Percentiles rank a stretch among this genome's conserved stretches.
Evolutionary conservation across 2,888 invertebrate genomes (phyloP).

Genomic region (Macropis europaea): DNA sequence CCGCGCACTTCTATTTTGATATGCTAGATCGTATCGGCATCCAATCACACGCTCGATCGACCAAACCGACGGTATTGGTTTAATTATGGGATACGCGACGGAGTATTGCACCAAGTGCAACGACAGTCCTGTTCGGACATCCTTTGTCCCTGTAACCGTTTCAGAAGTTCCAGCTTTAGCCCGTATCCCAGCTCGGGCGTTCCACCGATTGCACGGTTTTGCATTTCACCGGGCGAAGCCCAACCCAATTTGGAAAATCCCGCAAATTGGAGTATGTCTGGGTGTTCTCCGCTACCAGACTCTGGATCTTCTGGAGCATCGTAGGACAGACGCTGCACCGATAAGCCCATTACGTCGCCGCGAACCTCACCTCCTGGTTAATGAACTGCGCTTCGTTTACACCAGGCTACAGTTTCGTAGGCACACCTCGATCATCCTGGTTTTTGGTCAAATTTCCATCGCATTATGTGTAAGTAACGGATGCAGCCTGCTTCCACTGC

Average conservation of each 20-base stretch:
- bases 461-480: too few relatives aligned
- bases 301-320: conserved; percentile 6
- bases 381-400: conserved; percentile 27
- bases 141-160: conserved; percentile 25
- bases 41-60: conserved; percentile 47
- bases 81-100: conserved; percentile 38
- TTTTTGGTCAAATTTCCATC: too few relatives aligned
- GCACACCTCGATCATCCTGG: too few relatives aligned
- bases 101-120: conserved; percentile 13
- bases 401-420: not conserved
- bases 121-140: conserved; percentile 3
- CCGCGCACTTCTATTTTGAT: conserved; percentile 1
- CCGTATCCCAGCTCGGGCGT: conserved; percentile 21
- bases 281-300: not conserved
- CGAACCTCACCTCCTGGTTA: conserved; percentile 22
- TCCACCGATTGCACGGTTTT: conserved; percentile 28
- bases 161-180: conserved; percentile 10
- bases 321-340: conserved; percentile 14
- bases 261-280: conserved; percentile 16
- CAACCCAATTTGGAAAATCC: conserved; percentile 35
- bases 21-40: conserved; percentile 21
- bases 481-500: too few relatives aligned
- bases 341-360: conserved; percentile 31
- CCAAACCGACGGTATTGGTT: conserved; percentile 35
- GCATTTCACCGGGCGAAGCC: conserved; percentile 7